Base-by-base conservation (phyloP, 1,140 invertebrate species). In the Neuroterus valhalla region DNA sequence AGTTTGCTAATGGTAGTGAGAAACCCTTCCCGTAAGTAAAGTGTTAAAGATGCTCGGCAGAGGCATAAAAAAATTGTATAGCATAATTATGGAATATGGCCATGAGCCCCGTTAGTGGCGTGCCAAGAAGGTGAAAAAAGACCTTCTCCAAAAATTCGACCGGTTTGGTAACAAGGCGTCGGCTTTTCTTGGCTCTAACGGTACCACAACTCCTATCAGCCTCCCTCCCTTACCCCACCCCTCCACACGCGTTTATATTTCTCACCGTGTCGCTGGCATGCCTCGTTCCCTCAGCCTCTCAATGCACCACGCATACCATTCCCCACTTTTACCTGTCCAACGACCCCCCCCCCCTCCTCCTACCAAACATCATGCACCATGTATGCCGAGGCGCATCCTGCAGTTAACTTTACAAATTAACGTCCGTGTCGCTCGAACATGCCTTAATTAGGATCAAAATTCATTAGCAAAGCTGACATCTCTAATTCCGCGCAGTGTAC, bases 81-180 rank as follows among this genome's bases (percentile, higher is more conserved):
- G 23, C n/a, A 23, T 62, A 62, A 62, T 62, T 62, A 62, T 31
- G 55, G 55, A 62, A 31, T 62, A 62, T 62, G 55, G 55, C 31
- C 14, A 23, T 62, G 26, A 62, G 55, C 23, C 55, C 55, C 55
- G 55, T 62, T 62, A 62, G 23, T 62, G 55, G 55, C 31, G 55
- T 62, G 55, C 55, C 55, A 38, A 14, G 31, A 15, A 38, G 55
- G 26, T 62, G 55, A 62, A 62, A 70, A 75, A 76, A 76, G 71
- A 71, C 70, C 44, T 46, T 62, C 55, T 67, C 78, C 78, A 79
- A 79, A 79, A 76, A 67, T 76, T 44, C 46, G 62, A 79, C 72
- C 72, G 74, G 78, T 76, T 72, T 44, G 73, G 50, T 67, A 52
- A 69, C 52, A 46, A 68, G 38, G 17, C 42, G 44, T 17, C 44